Evolutionary conservation across 2,888 invertebrate genomes (phyloP).

Genomic region (Cremastinae sp.): DNA sequence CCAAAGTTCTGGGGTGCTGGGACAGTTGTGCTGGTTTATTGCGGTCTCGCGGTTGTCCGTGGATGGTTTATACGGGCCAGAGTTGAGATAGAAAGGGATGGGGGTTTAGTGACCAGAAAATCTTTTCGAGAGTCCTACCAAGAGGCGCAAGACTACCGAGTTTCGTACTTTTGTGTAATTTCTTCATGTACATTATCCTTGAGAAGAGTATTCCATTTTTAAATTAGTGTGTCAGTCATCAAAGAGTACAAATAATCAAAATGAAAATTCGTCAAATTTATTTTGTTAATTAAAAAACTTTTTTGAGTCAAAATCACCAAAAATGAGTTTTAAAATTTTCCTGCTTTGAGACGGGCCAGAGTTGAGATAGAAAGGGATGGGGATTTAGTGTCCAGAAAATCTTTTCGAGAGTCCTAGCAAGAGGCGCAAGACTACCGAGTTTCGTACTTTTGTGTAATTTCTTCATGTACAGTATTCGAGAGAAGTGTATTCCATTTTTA

Average conservation of each 20-base stretch:
- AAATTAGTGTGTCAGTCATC: slow-evolving; percentile 21
- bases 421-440: slow-evolving; percentile 48
- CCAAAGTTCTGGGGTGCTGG: slow-evolving; percentile 61
- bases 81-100: slow-evolving; percentile 5
- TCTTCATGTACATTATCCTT: not conserved
- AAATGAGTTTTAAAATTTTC: too few species aligned
- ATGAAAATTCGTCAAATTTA: too few species aligned
- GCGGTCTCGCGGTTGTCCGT: slow-evolving; percentile 65
- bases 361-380: slow-evolving; percentile 11
- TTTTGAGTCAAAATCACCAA: too few species aligned
- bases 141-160: slow-evolving; percentile 49
- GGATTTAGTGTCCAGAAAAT: slow-evolving; percentile 35
- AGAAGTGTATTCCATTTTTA: slow-evolving; percentile 7
- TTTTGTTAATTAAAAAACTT: too few species aligned
- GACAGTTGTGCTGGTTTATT: slow-evolving; percentile 68
- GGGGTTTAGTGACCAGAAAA: slow-evolving; percentile 36
- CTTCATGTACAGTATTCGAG: not conserved
- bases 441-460: slow-evolving; percentile 7
- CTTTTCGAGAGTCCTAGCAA: slow-evolving; percentile 60
- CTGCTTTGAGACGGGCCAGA: slow-evolving; percentile 35
- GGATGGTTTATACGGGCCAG: slow-evolving; percentile 15
- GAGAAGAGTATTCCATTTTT: not conserved
- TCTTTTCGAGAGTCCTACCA: slow-evolving; percentile 59
- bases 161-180: slow-evolving; percentile 13
- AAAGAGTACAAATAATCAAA: too few species aligned